These are phyloP conservation scores for Calyptomena viridis DNA, from an alignment of 2,113 vertebrate genomes.

Conservation along the genomic window DNA sequence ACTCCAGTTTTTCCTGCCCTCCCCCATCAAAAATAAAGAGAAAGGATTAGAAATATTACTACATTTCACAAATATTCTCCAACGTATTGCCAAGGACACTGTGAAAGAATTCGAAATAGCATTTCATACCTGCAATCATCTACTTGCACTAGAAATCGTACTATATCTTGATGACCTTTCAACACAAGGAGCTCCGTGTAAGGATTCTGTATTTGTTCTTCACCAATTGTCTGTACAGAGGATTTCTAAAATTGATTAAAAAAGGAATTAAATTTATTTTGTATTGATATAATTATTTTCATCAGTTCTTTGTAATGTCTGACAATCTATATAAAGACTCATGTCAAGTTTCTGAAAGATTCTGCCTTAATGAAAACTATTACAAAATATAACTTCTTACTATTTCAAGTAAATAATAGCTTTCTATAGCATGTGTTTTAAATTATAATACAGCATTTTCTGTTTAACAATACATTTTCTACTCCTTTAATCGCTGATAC, in stretches of 20 bases:
- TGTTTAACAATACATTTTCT: not conserved
- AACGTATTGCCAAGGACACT: not conserved
- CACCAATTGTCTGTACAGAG: constrained; percentile 86
- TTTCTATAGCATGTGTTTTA: not conserved
- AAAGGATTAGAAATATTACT: not conserved
- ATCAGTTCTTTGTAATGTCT: not conserved
- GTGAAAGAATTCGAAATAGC: not conserved
- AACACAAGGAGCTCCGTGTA: constrained; percentile 94
- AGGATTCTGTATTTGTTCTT: constrained; percentile 93
- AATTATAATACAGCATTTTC: not conserved
- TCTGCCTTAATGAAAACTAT: not conserved
- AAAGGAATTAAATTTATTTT: not conserved
- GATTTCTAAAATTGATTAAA: constrained; percentile 80
- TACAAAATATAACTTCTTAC: not conserved
- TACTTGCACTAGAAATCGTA: constrained; percentile 93
- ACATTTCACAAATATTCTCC: not conserved
- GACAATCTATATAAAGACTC: not conserved
- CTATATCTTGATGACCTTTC: constrained; percentile 95
- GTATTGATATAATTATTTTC: not conserved
- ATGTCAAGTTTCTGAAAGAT: not conserved
- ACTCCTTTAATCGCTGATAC: not conserved
- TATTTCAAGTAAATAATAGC: not conserved
- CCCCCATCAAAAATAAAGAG: not conserved
- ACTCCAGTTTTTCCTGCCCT: not conserved
- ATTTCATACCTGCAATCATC: constrained; percentile 90